Conservation (phyloP, 2,113 vertebrate genomes). For the Onychostruthus taczanowskii region DNA sequence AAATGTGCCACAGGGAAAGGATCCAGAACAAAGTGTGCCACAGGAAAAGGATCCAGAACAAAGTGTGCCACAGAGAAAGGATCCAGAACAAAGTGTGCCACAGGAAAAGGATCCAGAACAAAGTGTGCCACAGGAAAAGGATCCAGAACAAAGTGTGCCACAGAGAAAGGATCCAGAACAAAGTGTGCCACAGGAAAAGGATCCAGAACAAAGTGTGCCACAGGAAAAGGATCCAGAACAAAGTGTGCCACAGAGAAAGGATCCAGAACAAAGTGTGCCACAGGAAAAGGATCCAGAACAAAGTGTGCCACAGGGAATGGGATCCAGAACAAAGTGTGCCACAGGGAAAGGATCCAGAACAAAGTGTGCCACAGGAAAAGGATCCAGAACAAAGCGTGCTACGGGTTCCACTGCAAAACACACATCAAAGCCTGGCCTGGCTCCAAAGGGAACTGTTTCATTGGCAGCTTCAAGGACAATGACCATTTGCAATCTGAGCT, state of each 20-base stretch:
- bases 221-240: neutral
- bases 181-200: neutral
- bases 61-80: neutral
- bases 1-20: neutral
- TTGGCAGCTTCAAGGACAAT: neutral
- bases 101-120: neutral
- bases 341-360: too few relatives aligned
- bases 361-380: neutral
- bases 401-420: neutral
- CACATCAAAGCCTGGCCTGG: neutral
- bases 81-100: neutral
- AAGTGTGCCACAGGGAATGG: neutral
- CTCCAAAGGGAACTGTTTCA: neutral
- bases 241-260: neutral
- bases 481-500: slow-evolving; percentile 15
- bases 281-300: neutral
- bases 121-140: neutral
- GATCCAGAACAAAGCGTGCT: neutral
- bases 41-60: neutral
- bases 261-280: neutral
- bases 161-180: neutral
- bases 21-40: neutral
- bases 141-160: neutral
- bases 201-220: neutral
- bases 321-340: neutral